Evolutionary conservation across 2,797 vertebrate genomes (phyloP), one percentile per base, ranked within the genome.

Genomic region (Lacerta viridis): DNA sequence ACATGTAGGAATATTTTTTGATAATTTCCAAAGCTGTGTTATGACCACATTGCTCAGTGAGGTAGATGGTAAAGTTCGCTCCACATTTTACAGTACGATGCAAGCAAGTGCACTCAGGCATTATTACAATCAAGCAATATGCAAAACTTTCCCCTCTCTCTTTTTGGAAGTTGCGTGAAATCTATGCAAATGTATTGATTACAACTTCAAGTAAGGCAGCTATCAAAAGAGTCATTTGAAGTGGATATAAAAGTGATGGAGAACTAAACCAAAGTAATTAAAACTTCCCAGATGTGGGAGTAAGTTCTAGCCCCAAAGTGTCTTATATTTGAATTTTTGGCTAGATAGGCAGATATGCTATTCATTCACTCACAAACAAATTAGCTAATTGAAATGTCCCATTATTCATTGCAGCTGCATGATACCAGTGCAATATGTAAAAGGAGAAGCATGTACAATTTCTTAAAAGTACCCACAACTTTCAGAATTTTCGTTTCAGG

Each of bases 401-500:
- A 8, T 41, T 72, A 41, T 87, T 71, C 10, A 59, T 9, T 80
- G 66, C 43, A 72, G 1, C 23, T 84, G 4, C 8, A 27, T 1
- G 23, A 75, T 81, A 46, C 61, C 20, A 89, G 76, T 89, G 59
- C 72, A 76, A 76, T 10, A 64, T 50, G 4, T 18, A n/a, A 66
- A 66, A 82, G n/a, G 18, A 74, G 36, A 81, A 43, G 0, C 68
- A 68, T 71, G 75, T 5, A 72, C 15, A 80, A 61, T 39, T 81
- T 80, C 5, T 41, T 25, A 66, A 66, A 46, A 46, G 39, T 1
- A 3, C 1, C 27, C 41, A 29, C 66, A 2, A 23, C 3, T 69
- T n/a, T 64, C 7, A 46, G 41, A 82, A 68, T 68, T 68, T 39
- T 20, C 1, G 2, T n/a, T 71, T 71, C 66, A 72, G 71, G 2